Evolutionary conservation across 2,888 invertebrate species (phyloP), one percentile per base, ranked within the genome.

Genomic region (Hemistola chrysoprasaria): DNA sequence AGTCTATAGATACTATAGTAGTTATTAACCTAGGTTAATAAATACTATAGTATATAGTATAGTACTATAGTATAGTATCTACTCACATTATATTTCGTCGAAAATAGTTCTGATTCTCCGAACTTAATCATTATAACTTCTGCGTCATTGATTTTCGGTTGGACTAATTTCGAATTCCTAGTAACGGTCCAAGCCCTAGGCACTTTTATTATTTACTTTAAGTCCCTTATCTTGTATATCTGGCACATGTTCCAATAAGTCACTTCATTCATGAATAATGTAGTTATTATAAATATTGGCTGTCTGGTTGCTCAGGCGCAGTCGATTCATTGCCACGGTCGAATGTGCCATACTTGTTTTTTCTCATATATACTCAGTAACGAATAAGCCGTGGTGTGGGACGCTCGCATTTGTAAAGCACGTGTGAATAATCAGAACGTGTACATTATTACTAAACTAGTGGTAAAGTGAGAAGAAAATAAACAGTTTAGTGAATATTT

Each of bases 291-390:
- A 70, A 66, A 67, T 64, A 65, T 58, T 56, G 55, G 48, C 33
- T 36, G 41, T 43, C 40, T 37, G 36, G 27, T 26, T 47, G 62
- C 62, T 56, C 60, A 29, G 16, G 47, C 59, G 66, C 72, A 50
- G 33, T 44, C 51, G 35, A 68, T 58, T 71, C 67, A 74, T 48
- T 73, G 69, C 65, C 72, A 70, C 67, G 63, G 65, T 44, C 65
- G 66, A 55, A 44, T 56, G 56, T 50, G 44, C 45, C 49, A 40
- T 38, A 54, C 43, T 56, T 34, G 33, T 41, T 50, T 51, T 42
- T 47, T 40, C 38, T 28, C 16, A 29, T 16, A 30, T 16, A 20
- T 32, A 24, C 28, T 38, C 64, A 78, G 78, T 77, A 56, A 59
- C 47, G 50, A 53, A 37, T 41, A 33, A 44, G 43, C 36, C 50